These are phyloP conservation scores for Tachystola acroxantha DNA, from an alignment of 2,888 invertebrate species.

Conservation along the genomic window DNA sequence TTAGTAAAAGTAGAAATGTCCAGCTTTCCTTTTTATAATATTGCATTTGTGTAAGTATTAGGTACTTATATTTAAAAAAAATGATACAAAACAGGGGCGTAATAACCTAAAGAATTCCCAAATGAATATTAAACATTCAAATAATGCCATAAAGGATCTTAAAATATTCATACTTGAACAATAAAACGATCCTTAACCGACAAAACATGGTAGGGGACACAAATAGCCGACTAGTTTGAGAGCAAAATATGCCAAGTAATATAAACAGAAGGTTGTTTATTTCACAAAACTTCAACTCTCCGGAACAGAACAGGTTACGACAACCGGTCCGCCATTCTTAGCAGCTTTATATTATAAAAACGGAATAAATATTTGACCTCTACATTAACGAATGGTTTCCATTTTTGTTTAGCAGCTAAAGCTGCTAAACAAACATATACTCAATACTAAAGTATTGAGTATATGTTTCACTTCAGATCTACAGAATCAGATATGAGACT, in stretches of 20 bases:
- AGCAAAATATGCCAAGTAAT: conserved; percentile 25
- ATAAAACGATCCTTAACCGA: conserved; percentile 11
- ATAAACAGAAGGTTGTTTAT: conserved; percentile 39
- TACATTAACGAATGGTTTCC: conserved; percentile 39
- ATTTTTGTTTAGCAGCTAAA: conserved; percentile 23
- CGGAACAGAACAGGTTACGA: conserved; percentile 50
- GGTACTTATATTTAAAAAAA: no score
- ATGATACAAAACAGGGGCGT: no score
- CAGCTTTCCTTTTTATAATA: no score
- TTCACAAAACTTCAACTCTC: conserved; percentile 41
- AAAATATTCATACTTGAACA: conserved; percentile 1
- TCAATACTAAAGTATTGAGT: no score
- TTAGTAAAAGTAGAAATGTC: no score
- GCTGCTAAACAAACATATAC: no score
- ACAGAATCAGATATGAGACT: no score
- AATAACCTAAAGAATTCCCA: no score
- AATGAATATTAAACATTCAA: no score
- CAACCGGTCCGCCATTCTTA: conserved; percentile 51
- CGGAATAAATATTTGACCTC: conserved; percentile 52
- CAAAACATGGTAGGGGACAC: conserved; percentile 8
- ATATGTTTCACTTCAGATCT: no score
- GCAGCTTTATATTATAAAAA: conserved; percentile 52
- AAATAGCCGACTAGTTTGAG: conserved; percentile 24
- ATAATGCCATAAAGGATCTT: not conserved
- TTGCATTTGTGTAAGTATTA: no score